These are phyloP conservation scores for Oscheius sp. DNA, from an alignment of 2,888 invertebrate species.

Conservation along the genomic window DNA sequence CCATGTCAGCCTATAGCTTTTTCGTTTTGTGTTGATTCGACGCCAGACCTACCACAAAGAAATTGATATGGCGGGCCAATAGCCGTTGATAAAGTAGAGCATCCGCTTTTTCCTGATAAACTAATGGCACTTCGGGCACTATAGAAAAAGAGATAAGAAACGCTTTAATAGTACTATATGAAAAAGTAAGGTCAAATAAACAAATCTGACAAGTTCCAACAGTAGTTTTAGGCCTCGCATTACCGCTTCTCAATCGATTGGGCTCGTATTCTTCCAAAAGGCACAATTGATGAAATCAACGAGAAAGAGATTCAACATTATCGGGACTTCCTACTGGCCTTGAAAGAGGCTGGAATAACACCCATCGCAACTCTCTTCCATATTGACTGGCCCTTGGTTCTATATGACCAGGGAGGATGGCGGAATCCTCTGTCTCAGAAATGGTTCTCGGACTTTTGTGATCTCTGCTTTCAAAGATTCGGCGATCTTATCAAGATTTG, in stretches of 20 bases:
- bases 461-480: constrained; percentile 73
- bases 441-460: constrained; percentile 74
- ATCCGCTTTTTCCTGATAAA: no score
- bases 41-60: no score
- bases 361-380: constrained; percentile 75
- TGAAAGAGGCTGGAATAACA: constrained; percentile 78
- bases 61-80: no score
- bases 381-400: constrained; percentile 74
- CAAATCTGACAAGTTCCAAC: no score
- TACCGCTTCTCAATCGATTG: constrained; percentile 79
- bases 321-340: constrained; percentile 82
- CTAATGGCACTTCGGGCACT: no score
- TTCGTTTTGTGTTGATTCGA: no score
- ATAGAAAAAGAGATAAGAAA: no score
- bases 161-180: no score
- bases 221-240: constrained; percentile 50
- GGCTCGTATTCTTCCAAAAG: constrained; percentile 83
- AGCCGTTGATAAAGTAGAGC: no score
- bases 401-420: constrained; percentile 76
- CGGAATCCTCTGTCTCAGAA: constrained; percentile 69
- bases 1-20: no score
- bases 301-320: constrained; percentile 83
- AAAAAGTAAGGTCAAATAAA: no score
- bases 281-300: constrained; percentile 79
- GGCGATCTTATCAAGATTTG: constrained; percentile 76